A percentile compares a stretch with the other conserved stretches of the same genome.
Evolutionary conservation across 2,797 vertebrate species (phyloP).

Genomic region (Macrochelys suwanniensis): DNA sequence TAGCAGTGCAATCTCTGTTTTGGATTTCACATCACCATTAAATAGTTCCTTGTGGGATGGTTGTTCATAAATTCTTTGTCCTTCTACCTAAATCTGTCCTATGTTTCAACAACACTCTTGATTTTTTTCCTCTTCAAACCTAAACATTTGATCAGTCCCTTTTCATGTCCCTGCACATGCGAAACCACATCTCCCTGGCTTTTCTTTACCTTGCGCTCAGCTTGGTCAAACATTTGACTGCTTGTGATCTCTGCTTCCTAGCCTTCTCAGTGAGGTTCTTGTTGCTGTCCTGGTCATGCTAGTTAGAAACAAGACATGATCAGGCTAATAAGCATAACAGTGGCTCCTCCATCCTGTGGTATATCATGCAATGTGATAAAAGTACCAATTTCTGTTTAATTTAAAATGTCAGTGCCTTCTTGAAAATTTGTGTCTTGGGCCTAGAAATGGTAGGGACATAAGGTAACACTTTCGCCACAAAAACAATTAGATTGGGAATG

Average conservation of each 20-base stretch:
- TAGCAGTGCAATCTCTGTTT: neutral
- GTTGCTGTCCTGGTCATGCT: neutral
- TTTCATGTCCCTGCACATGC: neutral
- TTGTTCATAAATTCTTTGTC: neutral
- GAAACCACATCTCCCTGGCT: neutral
- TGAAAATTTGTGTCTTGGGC: accelerated
- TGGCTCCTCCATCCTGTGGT: accelerated
- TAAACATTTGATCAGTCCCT: neutral
- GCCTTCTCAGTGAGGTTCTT: neutral
- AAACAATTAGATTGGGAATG: neutral
- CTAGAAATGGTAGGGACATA: neutral
- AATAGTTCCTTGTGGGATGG: neutral
- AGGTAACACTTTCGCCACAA: neutral
- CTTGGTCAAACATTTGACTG: neutral
- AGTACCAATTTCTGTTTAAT: neutral
- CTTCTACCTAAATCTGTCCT: neutral
- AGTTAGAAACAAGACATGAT: neutral
- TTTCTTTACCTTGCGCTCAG: neutral
- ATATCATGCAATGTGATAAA: neutral
- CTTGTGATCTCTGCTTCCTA: neutral
- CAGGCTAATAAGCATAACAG: neutral
- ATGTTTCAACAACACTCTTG: neutral
- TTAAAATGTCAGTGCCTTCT: neutral
- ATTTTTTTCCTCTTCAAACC: neutral
- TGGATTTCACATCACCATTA: neutral